Percentiles rank a stretch among this genome's conserved stretches.
Evolutionary conservation across 2,797 vertebrate species (phyloP).

Genomic region (Megalops cyprinoides): DNA sequence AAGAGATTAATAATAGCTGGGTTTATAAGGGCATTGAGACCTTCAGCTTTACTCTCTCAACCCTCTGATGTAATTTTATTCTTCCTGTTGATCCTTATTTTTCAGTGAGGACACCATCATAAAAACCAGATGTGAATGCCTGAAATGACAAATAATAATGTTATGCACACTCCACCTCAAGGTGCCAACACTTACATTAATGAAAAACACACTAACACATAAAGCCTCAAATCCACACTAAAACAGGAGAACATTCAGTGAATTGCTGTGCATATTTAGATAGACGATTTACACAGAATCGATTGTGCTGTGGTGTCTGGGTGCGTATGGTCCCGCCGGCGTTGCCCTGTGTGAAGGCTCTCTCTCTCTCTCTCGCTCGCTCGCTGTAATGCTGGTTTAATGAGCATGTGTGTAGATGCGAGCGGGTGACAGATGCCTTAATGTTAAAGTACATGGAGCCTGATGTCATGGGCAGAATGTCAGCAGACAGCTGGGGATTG

Average conservation of each 20-base stretch:
- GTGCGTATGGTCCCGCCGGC: constrained; percentile 29
- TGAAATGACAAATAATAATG: background rate
- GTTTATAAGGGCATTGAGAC: background rate
- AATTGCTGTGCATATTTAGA: background rate
- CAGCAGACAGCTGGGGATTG: constrained; percentile 63
- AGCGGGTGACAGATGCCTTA: constrained; percentile 40
- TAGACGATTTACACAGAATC: background rate
- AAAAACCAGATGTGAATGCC: background rate
- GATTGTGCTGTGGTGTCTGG: background rate
- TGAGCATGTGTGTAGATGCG: constrained; percentile 25
- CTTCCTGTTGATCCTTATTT: background rate
- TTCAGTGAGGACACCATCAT: background rate
- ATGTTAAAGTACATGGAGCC: constrained; percentile 39
- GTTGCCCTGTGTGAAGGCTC: background rate
- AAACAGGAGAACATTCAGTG: background rate
- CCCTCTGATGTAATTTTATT: background rate
- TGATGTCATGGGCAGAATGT: constrained; percentile 59
- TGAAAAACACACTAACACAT: background rate
- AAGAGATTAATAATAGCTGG: background rate
- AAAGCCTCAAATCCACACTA: background rate
- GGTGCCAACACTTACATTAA: background rate
- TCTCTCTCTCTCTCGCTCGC: no score
- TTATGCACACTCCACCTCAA: background rate
- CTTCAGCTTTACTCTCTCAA: background rate
- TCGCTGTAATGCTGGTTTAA: constrained; percentile 4